Evolutionary conservation across 2,888 invertebrate species (phyloP), one percentile per base, ranked within the genome.

Genomic region (Spilosoma lubricipeda): DNA sequence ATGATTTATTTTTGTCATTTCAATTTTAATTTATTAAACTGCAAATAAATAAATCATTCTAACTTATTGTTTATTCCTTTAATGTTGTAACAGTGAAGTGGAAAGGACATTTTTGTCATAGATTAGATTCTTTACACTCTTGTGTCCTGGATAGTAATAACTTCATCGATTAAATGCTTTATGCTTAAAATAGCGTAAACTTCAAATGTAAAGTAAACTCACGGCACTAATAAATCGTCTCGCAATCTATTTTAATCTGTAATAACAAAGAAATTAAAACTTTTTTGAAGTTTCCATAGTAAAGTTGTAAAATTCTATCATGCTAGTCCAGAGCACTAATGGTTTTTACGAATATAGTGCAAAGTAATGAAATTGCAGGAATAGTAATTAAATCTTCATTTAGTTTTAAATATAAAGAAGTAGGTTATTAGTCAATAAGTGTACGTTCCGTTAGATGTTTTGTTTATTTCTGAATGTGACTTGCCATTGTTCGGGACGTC

Each of bases 401-500:
- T 18, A 30, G 30, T 63, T 63, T 63, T 7, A 63, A 63, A 63
- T 63, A 8, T 30, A 30, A 30, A 63, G 2, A 63, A 18, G 18
- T 30, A 63, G 59, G 13, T 18, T 27, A 27, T 18, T 8, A 23
- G 33, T 33, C 3, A n/a, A 33, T 56, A 30, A n/a, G 15, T 48
- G 18, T 67, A 69, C 15, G n/a, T 69, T 67, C 73, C 33, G 72
- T 56, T 66, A 33, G 30, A 59, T 27, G 59, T 30, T 30, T 63
- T 33, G 45, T 27, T 73, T 67, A 79, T 77, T 76, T 64, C 66
- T 72, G 42, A 78, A 74, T 72, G 67, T 23, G 71, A 56, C 70
- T 70, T 71, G 56, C 77, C 77, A 83, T 83, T 81, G 83, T 83
- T 67, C 72, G 71, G 66, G 67, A 65, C 63, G 77, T 83, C 85